Evolutionary conservation across 2,113 vertebrate genomes (phyloP).

Genomic region (Mirounga angustirostris): DNA sequence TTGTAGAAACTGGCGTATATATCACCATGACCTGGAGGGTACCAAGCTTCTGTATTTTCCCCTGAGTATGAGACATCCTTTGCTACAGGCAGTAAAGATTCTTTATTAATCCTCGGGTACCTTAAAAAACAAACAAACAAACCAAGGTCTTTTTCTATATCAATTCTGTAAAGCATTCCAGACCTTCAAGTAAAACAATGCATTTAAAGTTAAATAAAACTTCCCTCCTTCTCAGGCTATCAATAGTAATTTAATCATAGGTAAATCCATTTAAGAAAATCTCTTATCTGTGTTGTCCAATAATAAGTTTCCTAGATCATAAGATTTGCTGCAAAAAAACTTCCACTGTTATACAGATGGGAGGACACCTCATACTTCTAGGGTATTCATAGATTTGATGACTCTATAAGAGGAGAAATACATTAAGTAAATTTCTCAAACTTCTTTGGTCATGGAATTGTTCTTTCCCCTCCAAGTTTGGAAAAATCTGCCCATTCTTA

Average conservation of each 20-base stretch:
- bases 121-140: conserved; percentile 81
- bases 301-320: conserved; percentile 18
- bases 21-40: conserved; percentile 97
- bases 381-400: not conserved
- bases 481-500: conserved; percentile 19
- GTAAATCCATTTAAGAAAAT: conserved; percentile 53
- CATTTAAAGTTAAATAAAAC: conserved; percentile 62
- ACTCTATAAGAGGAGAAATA: not conserved
- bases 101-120: conserved; percentile 97
- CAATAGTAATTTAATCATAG: conserved; percentile 19
- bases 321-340: not conserved
- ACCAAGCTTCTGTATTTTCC: conserved; percentile 96
- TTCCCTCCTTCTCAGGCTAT: not conserved
- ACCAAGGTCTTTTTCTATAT: not conserved
- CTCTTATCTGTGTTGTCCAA: not conserved
- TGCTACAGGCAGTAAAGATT: conserved; percentile 96
- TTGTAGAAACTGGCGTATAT: conserved; percentile 97
- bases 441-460: not conserved
- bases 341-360: not conserved
- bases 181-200: conserved; percentile 54
- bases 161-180: conserved; percentile 11
- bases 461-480: conserved; percentile 3
- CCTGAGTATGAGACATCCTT: conserved; percentile 91
- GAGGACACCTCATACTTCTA: not conserved
- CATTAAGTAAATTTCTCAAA: conserved; percentile 34